Conservation (phyloP, 2,888 invertebrate species). For the Conops quadrifasciatus region DNA sequence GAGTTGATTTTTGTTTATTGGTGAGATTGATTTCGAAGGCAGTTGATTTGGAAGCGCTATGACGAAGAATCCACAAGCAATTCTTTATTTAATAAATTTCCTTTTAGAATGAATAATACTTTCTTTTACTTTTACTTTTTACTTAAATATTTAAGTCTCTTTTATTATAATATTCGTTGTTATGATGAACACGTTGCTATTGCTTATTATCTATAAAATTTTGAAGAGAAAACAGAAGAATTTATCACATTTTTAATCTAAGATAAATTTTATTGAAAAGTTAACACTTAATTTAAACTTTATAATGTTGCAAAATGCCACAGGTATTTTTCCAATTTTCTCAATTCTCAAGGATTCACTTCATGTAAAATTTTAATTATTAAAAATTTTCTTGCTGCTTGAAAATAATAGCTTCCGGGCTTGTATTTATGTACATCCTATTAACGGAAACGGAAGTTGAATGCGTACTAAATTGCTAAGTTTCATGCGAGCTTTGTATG, state of each 20-base stretch:
- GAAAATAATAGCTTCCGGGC: neutral
- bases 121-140: constrained; percentile 19
- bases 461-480: constrained; percentile 45
- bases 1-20: neutral
- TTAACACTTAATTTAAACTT: constrained; percentile 31
- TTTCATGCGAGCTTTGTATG: neutral
- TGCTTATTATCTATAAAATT: constrained; percentile 49
- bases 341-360: neutral
- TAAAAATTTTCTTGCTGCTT: neutral
- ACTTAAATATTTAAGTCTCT: constrained; percentile 13
- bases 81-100: too few relatives aligned
- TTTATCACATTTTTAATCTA: too few relatives aligned
- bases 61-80: too few relatives aligned
- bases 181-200: constrained; percentile 33
- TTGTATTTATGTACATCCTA: constrained; percentile 43
- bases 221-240: constrained; percentile 32
- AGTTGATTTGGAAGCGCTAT: too few relatives aligned
- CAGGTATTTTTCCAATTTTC: neutral
- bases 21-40: too few relatives aligned
- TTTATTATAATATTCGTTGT: constrained; percentile 29
- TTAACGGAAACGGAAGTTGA: constrained; percentile 48
- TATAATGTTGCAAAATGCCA: constrained; percentile 27
- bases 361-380: neutral
- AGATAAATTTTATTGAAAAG: too few relatives aligned
- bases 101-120: too few relatives aligned